Evolutionary conservation across 2,888 invertebrate genomes (phyloP), one percentile per base, ranked within the genome.

Genomic region (Cynaeus angustus): DNA sequence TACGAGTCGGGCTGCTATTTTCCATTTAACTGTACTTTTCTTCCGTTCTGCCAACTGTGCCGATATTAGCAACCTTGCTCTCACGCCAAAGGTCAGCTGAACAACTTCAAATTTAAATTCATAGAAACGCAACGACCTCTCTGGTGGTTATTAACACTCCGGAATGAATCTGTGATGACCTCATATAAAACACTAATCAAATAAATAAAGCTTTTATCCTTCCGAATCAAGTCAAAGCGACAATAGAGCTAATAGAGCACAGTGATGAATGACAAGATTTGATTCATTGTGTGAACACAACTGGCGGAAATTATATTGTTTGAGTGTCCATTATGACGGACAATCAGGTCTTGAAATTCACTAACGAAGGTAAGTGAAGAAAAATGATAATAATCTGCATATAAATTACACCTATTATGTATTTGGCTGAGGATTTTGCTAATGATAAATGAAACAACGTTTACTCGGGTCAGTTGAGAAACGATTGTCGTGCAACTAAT

Each of bases 141-240:
- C 48, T 48, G 62, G 13, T 68, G 68, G 64, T 68, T 68, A 68
- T 75, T 72, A 74, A 73, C 64, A 64, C 72, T 73, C 73, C 72
- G 72, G 68, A 73, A 75, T 75, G 73, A 74, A 75, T 75, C 73
- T 74, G 70, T 59, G 74, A 71, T 74, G 75, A 75, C 74, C 74
- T 75, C 75, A 75, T 70, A 55, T 62, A 68, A 62, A 62, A 46
- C 41, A 41, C 61, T 64, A 68, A 68, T 68, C 56, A 50, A 68
- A 68, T 64, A 50, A 62, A 68, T 68, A 68, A 68, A 55, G 48
- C 68, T 62, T 68, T 68, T 55, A 56, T 66, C 56, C 66, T 56
- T 46, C 66, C 66, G 66, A 66, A 64, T 52, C 30, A 33, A 33
- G 28, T 55, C 10, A 55, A 50, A 21, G 52, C 43, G 33, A 68